Percentiles rank a stretch among this genome's conserved stretches.
Conservation (phyloP, 2,888 invertebrate species). For the Drosophila mimica region DNA sequence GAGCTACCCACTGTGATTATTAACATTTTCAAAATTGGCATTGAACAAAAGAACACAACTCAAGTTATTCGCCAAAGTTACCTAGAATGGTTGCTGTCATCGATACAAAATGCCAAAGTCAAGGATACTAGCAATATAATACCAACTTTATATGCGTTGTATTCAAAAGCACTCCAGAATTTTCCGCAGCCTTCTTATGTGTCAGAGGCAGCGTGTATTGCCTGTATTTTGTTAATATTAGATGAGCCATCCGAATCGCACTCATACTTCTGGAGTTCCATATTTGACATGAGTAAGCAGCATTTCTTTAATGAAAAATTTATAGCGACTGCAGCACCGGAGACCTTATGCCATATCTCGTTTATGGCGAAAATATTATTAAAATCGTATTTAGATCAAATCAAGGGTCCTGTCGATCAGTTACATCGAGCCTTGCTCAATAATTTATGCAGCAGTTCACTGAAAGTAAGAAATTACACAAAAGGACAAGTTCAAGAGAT, state of each 20-base stretch:
- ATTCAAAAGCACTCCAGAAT: constrained; percentile 91
- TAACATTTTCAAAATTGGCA: constrained; percentile 90
- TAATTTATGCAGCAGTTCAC: constrained; percentile 88
- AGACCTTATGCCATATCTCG: constrained; percentile 90
- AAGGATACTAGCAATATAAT: constrained; percentile 86
- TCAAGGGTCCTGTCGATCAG: constrained; percentile 88
- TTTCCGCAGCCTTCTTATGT: constrained; percentile 90
- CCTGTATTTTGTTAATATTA: constrained; percentile 89
- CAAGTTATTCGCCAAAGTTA: constrained; percentile 92
- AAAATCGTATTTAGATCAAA: constrained; percentile 88
- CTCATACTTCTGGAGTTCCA: constrained; percentile 88
- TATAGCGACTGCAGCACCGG: constrained; percentile 89
- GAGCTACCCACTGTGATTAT: constrained; percentile 89
- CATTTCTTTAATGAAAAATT: constrained; percentile 93
- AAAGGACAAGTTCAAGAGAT: constrained; percentile 87
- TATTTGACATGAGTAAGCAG: constrained; percentile 91
- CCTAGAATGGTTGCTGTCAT: constrained; percentile 90
- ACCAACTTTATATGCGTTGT: constrained; percentile 89
- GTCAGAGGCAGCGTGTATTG: constrained; percentile 90
- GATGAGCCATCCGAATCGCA: constrained; percentile 86
- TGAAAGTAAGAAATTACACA: constrained; percentile 88
- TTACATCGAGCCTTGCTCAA: constrained; percentile 90
- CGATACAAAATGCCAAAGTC: constrained; percentile 87
- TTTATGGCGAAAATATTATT: constrained; percentile 90
- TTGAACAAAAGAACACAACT: constrained; percentile 91